Conservation (phyloP, 2,113 vertebrate species). For the Otis tarda region DNA sequence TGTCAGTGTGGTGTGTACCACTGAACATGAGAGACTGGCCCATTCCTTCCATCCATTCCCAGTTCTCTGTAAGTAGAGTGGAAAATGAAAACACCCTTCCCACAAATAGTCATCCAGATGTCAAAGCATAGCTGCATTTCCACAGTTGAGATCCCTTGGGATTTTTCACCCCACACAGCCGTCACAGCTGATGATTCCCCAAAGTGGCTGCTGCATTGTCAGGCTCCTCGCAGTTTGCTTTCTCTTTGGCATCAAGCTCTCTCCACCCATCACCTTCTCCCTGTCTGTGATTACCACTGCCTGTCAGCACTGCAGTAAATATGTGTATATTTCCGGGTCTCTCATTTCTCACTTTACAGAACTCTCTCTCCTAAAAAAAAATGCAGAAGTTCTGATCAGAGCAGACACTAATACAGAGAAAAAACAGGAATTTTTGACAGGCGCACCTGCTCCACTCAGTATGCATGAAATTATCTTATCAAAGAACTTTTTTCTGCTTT, state of each 20-base stretch:
- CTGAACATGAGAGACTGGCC: neutral
- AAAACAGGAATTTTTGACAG: neutral
- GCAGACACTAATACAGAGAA: neutral
- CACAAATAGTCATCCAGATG: neutral
- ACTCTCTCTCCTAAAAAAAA: neutral
- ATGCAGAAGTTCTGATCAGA: neutral
- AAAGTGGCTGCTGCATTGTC: neutral
- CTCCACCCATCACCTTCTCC: neutral
- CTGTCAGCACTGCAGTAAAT: conserved; percentile 4
- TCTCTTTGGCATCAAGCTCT: neutral
- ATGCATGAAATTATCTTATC: neutral
- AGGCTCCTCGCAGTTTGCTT: neutral
- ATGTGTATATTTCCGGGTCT: neutral
- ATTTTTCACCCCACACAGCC: neutral
- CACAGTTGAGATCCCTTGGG: neutral
- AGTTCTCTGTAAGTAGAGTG: neutral
- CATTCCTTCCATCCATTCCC: neutral
- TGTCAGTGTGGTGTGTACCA: neutral
- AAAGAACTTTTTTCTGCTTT: neutral
- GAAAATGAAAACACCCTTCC: conserved; percentile 22
- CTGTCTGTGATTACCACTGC: neutral
- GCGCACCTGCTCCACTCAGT: neutral
- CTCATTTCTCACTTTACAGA: neutral
- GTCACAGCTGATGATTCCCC: neutral
- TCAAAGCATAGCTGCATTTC: conserved; percentile 16